phyloP scores from a whole-genome alignment of 2,113 vertebrate genomes.

The Capreolus pygargus region DNA sequence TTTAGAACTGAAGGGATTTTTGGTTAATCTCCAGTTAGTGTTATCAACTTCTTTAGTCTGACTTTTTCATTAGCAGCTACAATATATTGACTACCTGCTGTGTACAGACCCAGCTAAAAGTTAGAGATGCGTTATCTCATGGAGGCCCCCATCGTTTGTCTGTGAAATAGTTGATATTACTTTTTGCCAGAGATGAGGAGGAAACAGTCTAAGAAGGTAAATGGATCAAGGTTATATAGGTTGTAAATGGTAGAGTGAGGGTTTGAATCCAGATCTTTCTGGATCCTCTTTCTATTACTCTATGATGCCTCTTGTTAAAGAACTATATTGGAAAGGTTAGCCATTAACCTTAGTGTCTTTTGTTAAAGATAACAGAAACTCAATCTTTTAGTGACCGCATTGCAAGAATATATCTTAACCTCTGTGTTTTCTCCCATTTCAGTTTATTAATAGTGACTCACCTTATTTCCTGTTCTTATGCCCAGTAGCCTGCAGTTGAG shows the following conservation, averaged over 20 bases:
- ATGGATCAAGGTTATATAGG: not conserved
- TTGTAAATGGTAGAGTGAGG: not conserved
- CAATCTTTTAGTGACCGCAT: not conserved
- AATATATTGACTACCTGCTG: not conserved
- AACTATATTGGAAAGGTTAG: not conserved
- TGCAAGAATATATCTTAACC: not conserved
- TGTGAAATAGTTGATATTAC: not conserved
- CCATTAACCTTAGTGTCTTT: not conserved
- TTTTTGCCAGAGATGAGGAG: not conserved
- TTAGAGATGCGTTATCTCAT: not conserved
- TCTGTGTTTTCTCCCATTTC: not conserved
- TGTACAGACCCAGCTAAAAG: not conserved
- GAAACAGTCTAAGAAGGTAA: not conserved
- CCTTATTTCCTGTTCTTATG: not conserved
- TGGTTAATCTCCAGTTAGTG: not conserved
- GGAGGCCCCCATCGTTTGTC: not conserved
- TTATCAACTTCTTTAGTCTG: not conserved
- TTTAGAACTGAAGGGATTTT: not conserved
- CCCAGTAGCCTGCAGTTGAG: not conserved
- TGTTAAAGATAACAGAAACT: not conserved
- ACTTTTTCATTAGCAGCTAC: not conserved
- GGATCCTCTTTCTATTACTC: not conserved
- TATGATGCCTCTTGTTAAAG: not conserved
- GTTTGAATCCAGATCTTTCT: not conserved
- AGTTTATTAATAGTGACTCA: not conserved